These are phyloP conservation scores for Aphidoletes aphidimyza DNA, from an alignment of 2,888 invertebrate species.

Conservation along the genomic window DNA sequence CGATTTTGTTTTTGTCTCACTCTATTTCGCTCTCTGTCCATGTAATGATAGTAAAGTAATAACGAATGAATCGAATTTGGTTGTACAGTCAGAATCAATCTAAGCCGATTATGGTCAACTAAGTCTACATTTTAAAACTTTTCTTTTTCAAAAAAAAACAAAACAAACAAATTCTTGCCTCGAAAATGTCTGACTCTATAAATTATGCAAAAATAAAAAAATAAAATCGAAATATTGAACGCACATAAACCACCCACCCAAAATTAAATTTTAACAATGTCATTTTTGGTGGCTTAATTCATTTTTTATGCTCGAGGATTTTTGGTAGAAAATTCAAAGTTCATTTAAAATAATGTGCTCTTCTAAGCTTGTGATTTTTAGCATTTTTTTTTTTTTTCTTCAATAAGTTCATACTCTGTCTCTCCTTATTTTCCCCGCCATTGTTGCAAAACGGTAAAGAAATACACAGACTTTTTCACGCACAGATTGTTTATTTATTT, in stretches of 20 bases:
- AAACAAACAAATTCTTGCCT: no score
- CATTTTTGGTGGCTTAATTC: neutral
- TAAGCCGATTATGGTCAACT: constrained; percentile 27
- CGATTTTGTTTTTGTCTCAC: neutral
- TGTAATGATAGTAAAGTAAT: neutral
- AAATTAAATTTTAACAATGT: no score
- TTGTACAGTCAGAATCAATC: neutral
- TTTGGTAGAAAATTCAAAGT: neutral
- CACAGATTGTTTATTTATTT: constrained; percentile 25
- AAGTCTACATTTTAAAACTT: neutral
- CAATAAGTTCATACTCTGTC: no score
- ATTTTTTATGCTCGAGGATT: neutral
- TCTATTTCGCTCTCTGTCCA: no score
- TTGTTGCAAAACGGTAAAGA: neutral
- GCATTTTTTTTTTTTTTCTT: no score
- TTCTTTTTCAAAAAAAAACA: no score
- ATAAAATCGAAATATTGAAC: neutral
- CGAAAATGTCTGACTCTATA: no score
- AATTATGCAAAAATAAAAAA: neutral
- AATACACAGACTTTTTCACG: neutral
- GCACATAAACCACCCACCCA: neutral
- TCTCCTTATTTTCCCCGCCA: neutral
- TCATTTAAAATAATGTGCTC: neutral
- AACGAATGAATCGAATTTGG: constrained; percentile 13
- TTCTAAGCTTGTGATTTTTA: neutral